Conservation (phyloP, 2,797 vertebrate species). For the Sebastes itinus region DNA sequence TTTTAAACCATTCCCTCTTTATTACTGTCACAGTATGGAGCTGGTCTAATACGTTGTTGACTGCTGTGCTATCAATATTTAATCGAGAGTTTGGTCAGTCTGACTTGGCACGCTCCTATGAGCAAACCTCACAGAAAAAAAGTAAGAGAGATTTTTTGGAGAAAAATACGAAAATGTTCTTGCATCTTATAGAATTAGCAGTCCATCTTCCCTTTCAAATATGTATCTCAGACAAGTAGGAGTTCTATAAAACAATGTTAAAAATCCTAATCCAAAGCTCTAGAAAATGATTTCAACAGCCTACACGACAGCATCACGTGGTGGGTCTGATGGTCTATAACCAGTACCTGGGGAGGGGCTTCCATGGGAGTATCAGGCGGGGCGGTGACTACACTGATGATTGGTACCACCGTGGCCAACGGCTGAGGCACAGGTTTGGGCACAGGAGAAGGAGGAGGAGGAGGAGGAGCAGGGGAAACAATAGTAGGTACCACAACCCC, state of each 20-base stretch:
- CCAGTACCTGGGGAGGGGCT: constrained; percentile 89
- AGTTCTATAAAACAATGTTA: not conserved
- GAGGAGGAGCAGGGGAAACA: constrained; percentile 62
- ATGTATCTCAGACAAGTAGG: not conserved
- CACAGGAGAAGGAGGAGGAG: constrained; percentile 67
- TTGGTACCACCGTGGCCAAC: constrained; percentile 88
- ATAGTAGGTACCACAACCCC: constrained; percentile 57
- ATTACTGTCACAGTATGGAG: not conserved
- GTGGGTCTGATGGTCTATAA: constrained; percentile 28
- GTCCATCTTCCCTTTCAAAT: not conserved
- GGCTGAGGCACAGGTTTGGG: constrained; percentile 84
- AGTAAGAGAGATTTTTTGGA: not conserved
- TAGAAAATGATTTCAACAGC: not conserved
- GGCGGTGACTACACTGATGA: constrained; percentile 90
- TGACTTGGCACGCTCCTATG: not conserved
- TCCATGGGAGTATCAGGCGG: constrained; percentile 87
- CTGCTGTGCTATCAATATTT: not conserved
- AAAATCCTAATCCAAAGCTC: not conserved
- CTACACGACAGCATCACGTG: not conserved
- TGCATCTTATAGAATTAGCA: not conserved
- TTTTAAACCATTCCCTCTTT: not conserved
- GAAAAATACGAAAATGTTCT: not conserved
- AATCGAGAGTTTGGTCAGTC: not conserved
- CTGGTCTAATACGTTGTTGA: not conserved
- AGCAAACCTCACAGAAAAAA: not conserved